Percentiles rank a stretch among this genome's conserved stretches.
Conservation (phyloP, 92 coral and sea anemone species). For the Epizoanthus illoricatus region DNA sequence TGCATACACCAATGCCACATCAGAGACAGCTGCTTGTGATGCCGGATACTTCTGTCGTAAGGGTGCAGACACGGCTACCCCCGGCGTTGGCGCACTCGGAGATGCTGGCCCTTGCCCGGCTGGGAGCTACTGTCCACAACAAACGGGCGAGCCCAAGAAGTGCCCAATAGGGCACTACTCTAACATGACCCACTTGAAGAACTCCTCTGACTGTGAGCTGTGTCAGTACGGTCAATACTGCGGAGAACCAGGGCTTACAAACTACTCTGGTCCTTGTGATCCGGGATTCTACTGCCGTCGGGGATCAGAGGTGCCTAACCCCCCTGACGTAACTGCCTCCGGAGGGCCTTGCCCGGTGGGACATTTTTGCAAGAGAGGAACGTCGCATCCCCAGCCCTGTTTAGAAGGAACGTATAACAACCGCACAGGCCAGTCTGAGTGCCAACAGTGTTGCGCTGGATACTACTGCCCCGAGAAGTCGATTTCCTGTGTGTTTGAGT, state of each 20-base stretch:
- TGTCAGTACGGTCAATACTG: constrained; percentile 93
- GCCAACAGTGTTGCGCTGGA: constrained; percentile 86
- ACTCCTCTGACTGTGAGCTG: constrained; percentile 69
- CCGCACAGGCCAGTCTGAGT: constrained; percentile 90
- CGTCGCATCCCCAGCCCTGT: constrained; percentile 90
- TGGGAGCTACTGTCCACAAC: constrained; percentile 83
- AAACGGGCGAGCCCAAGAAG: constrained; percentile 83
- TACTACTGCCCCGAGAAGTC: constrained; percentile 88
- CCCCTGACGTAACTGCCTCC: constrained; percentile 76
- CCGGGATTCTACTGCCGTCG: constrained; percentile 91
- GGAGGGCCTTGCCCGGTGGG: constrained; percentile 99
- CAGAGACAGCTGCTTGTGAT: constrained; percentile 75
- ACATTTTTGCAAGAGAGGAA: constrained; percentile 83
- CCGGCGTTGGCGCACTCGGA: constrained; percentile 64
- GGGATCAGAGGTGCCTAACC: constrained; percentile 88
- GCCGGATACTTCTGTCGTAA: constrained; percentile 94
- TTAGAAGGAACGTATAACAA: constrained; percentile 86
- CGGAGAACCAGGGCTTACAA: constrained; percentile 77
- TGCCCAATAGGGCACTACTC: constrained; percentile 95
- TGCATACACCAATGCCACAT: constrained; percentile 90
- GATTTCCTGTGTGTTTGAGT: constrained; percentile 70
- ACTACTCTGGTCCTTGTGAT: constrained; percentile 83
- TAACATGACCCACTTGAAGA: constrained; percentile 68
- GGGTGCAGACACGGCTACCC: constrained; percentile 85
- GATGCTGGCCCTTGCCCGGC: constrained; percentile 96